Evolutionary conservation across 2,888 invertebrate species (phyloP).

Genomic region (Seira musarum): DNA sequence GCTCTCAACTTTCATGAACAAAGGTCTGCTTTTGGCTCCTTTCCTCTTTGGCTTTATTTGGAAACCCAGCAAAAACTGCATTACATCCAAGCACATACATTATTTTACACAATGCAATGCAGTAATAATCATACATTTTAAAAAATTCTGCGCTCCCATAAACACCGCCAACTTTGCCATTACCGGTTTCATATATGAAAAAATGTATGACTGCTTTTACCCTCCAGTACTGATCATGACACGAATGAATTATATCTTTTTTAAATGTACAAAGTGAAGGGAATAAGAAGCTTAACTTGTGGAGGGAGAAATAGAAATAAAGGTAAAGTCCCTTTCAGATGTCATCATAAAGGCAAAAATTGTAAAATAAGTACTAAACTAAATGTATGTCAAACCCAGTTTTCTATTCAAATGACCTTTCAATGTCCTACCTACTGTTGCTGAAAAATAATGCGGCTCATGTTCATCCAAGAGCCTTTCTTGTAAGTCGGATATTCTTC

Average conservation of each 20-base stretch:
- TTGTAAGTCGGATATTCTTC: no score
- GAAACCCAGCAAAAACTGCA: slow-evolving; percentile 32
- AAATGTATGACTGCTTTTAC: background rate
- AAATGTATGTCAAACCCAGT: background rate
- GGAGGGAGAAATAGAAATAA: background rate
- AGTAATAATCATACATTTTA: no score
- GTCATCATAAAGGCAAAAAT: background rate
- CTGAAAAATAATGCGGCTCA: no score
- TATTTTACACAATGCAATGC: slow-evolving; percentile 4
- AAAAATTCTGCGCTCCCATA: slow-evolving; percentile 35
- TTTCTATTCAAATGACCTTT: background rate
- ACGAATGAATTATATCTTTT: background rate
- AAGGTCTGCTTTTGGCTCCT: slow-evolving; percentile 54
- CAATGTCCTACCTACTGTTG: no score
- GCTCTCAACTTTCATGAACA: slow-evolving; percentile 37
- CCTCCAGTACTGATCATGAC: background rate
- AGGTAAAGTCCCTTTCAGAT: background rate
- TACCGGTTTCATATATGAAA: slow-evolving; percentile 14
- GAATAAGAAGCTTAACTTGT: background rate
- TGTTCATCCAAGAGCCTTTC: no score
- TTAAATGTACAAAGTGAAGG: background rate
- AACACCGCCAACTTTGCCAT: slow-evolving; percentile 1
- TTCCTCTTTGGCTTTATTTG: slow-evolving; percentile 33
- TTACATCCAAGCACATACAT: background rate
- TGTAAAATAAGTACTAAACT: background rate